Base-by-base conservation (phyloP, 2,888 invertebrate species). In the Metalampra italica region DNA sequence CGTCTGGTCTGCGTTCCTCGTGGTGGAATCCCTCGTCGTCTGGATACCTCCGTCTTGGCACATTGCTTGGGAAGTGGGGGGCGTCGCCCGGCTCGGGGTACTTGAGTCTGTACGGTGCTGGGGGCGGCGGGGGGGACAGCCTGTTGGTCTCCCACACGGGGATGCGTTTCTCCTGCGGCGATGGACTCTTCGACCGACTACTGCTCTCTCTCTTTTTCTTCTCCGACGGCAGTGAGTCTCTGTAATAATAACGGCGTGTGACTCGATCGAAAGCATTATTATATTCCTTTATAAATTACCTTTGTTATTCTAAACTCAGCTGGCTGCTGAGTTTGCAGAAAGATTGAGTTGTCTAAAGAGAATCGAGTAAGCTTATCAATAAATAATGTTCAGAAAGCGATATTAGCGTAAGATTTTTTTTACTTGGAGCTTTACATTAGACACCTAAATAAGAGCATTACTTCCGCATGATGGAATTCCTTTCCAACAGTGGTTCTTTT, bases 81-180 rank as follows among this genome's bases (percentile, higher is more conserved):
- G 52, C 56, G 34, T 71, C 71, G 2, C 62, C 66, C 3, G 51
- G 40, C 39, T 78, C 73, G 1, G 58, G 48, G 29, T 53, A 51
- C 50, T 66, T 71, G 9, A 50, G 56, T 8, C 62, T 51, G 44
- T 54, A 55, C 0, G 58, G 53, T 0, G 50, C 62, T 0, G 58
- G 53, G 0, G 51, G 63, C 0, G 58, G 52, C 0, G 51, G 62
- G 0, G 75, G 63, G 8, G 59, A 51, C 3, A 71, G 68, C 41
- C 66, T 62, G 52, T 64, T 62, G 0, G 59, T 57, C 46, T 82
- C 83, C 82, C 82, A 79, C 1, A 78, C 73, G 0, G 81, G 78
- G 38, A 76, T 67, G 0, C 73, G 75, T 45, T 68, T 68, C 7
- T 68, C 59, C 14, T 48, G 55, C 0, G 78, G 83, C 1, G 85